These are phyloP conservation scores for Lindbergichthys nudifrons DNA, from an alignment of 2,797 vertebrate genomes.

Conservation along the genomic window DNA sequence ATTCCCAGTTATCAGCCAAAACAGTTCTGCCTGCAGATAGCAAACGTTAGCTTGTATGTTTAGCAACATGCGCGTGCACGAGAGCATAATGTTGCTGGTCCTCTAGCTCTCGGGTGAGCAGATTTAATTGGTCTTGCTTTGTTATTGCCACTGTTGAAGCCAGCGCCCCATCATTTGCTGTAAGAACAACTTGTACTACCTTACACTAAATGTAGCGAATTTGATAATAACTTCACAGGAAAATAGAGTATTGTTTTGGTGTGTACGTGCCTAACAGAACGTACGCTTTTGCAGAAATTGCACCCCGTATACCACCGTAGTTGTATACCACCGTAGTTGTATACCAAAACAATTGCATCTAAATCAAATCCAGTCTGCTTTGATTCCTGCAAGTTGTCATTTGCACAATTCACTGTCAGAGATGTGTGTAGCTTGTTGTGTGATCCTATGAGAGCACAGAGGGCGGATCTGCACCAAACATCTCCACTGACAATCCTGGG, in stretches of 20 bases:
- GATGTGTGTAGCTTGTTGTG: not conserved
- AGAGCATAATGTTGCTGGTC: not conserved
- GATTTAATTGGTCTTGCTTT: not conserved
- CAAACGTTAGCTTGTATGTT: constrained; percentile 21
- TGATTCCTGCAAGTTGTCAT: not conserved
- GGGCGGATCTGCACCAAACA: constrained; percentile 19
- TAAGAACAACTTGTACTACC: no score
- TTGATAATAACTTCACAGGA: accelerated
- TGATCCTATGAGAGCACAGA: not conserved
- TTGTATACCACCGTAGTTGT: not conserved
- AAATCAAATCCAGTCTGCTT: no score
- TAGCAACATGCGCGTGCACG: constrained; percentile 48
- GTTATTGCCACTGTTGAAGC: accelerated
- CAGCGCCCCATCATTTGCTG: accelerated
- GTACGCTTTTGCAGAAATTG: constrained; percentile 7
- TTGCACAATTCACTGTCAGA: not conserved
- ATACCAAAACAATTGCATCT: not conserved
- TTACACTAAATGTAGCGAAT: not conserved
- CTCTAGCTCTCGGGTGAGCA: not conserved
- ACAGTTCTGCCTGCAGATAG: not conserved
- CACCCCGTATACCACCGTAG: not conserved
- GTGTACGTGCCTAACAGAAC: constrained; percentile 43
- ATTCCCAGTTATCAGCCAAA: not conserved
- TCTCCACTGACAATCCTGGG: not conserved
- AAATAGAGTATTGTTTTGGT: not conserved